Evolutionary conservation across 2,888 invertebrate species (phyloP).

Genomic region (Coremacera marginata): DNA sequence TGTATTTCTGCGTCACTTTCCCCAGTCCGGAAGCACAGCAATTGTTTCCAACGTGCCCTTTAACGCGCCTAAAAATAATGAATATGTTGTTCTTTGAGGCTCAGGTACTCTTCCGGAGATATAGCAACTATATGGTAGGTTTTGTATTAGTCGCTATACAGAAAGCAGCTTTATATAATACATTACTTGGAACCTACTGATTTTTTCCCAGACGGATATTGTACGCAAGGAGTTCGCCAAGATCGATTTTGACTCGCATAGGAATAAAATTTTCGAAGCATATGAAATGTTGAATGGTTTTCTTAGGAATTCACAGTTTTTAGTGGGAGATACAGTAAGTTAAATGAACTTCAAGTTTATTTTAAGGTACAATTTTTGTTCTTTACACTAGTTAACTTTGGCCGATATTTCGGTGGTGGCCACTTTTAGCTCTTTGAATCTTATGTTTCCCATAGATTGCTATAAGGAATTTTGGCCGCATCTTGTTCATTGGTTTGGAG

Average conservation of each 20-base stretch:
- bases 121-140: conserved; percentile 61
- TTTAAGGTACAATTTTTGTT: too few relatives aligned
- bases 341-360: too few relatives aligned
- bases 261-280: conserved; percentile 65
- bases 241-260: conserved; percentile 60
- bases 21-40: conserved; percentile 40
- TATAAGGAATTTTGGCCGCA: too few relatives aligned
- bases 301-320: conserved; percentile 57
- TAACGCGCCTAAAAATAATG: conserved; percentile 56
- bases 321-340: conserved; percentile 65
- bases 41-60: conserved; percentile 57
- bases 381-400: conserved; percentile 62
- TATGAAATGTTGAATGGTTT: conserved; percentile 67
- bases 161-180: background rate
- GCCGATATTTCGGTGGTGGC: conserved; percentile 70
- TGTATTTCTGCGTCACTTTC: conserved; percentile 64
- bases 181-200: background rate
- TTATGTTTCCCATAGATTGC: conserved; percentile 67
- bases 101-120: conserved; percentile 62
- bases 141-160: too few relatives aligned
- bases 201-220: conserved; percentile 59
- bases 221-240: conserved; percentile 59
- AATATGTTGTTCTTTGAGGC: conserved; percentile 65
- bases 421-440: conserved; percentile 67
- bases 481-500: too few relatives aligned